Evolutionary conservation across 2,113 vertebrate genomes (phyloP).

Genomic region (Dicrurus megarhynchus): DNA sequence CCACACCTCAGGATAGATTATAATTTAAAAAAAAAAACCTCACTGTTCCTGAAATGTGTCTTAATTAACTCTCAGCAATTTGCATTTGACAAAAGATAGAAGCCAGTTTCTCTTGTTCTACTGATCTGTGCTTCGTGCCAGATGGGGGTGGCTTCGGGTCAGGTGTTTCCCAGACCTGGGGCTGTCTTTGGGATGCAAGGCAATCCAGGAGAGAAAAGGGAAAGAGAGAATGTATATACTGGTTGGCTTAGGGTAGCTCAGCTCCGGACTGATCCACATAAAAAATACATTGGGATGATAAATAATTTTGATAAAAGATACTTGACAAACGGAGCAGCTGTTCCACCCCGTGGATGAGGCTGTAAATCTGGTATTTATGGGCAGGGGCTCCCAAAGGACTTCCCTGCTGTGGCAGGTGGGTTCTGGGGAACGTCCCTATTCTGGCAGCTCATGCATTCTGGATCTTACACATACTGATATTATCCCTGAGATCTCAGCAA

Average conservation of each 20-base stretch:
- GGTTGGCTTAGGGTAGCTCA: not conserved
- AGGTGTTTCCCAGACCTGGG: slow-evolving; percentile 55
- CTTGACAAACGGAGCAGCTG: not conserved
- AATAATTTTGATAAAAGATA: slow-evolving; percentile 20
- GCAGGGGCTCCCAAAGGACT: not conserved
- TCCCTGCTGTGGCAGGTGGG: not conserved
- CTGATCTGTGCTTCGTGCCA: slow-evolving; percentile 7
- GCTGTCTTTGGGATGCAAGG: slow-evolving; percentile 4
- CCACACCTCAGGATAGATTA: slow-evolving; percentile 25
- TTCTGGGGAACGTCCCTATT: not conserved
- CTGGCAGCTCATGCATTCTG: not conserved
- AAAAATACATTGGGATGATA: not conserved
- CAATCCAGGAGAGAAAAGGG: not conserved
- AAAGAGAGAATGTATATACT: not conserved
- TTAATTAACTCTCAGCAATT: slow-evolving; percentile 48
- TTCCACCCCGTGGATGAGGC: not conserved
- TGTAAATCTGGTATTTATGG: not conserved
- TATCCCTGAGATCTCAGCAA: not conserved
- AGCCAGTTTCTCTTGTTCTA: slow-evolving; percentile 60
- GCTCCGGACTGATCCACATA: not conserved
- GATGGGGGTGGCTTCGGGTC: slow-evolving; percentile 35
- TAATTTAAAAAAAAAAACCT: not conserved
- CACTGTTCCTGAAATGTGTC: slow-evolving; percentile 14
- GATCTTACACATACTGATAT: not conserved
- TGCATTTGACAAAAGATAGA: slow-evolving; percentile 56